Base-by-base conservation (phyloP, 1,140 invertebrate genomes). In the Physella acuta region DNA sequence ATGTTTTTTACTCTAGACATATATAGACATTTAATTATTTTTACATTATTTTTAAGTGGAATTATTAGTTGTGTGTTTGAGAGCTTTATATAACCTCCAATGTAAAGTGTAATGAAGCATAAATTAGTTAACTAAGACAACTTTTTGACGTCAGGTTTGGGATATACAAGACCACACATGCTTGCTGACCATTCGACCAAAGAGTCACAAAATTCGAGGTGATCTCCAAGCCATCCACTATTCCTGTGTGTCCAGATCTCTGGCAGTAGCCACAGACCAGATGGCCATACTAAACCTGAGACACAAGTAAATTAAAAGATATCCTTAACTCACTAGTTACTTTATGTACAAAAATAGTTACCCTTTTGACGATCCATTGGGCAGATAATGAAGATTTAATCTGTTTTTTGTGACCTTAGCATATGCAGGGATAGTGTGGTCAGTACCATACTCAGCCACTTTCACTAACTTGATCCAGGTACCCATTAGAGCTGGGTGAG, bases 151-250 rank as follows among this genome's bases (percentile, higher is more conserved):
- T 11, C 61, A 85, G 84, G 78, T 85, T 3, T 86, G 85, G 85
- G 84, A 86, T 65, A 79, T 82, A 17, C 79, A 82, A 52, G 84
- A 86, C 68, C 84, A 85, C 31, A 84, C 78, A 53, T 84, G 82
- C 72, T 67, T 85, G 59, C 64, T 84, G 60, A 84, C 83, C 11
- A 72, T 85, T 8, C 74, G 83, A 44, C 83, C 84, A 24, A 86
- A 85, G 71, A 77, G 79, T 73, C 84, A 85, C 75, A 81, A 81
- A 60, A 85, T 86, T 33, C 77, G 79, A 24, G 85, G 84, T 11
- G 82, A 85, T 49, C 78, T 86, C 2, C 84, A 85, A 61, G 79
- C 83, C 30, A 79, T 81, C 31, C 76, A 81, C 73, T 86, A 85
- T 62, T 85, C 81, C 3, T 75, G 62, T 55, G 70, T 77, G 16